phyloP scores from a whole-genome alignment of 2,888 invertebrate species.

The Stenolophus ochropezus region DNA sequence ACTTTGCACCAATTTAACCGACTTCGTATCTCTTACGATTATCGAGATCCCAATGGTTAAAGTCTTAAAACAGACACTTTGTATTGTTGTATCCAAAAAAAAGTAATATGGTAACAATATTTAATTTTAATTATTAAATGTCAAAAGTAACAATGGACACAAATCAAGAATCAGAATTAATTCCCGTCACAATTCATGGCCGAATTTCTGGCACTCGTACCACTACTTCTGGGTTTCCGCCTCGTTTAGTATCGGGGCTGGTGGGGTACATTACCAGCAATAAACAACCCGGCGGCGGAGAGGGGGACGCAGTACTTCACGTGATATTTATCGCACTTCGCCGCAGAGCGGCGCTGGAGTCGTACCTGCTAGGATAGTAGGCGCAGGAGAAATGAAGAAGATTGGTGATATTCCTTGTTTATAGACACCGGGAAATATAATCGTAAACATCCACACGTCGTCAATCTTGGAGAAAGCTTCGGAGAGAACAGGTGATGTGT shows the following conservation, averaged over 20 bases:
- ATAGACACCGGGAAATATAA: conserved; percentile 31
- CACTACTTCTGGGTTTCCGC: not conserved
- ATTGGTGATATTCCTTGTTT: conserved; percentile 27
- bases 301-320: conserved; percentile 5
- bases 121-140: too few relatives aligned
- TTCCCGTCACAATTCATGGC: too few relatives aligned
- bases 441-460: conserved; percentile 12
- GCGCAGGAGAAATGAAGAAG: conserved; percentile 4
- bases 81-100: too few relatives aligned
- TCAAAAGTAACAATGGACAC: too few relatives aligned
- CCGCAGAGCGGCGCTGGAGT: not conserved
- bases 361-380: conserved; percentile 5
- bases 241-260: not conserved
- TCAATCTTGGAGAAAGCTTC: conserved; percentile 1
- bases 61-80: too few relatives aligned
- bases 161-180: too few relatives aligned
- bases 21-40: too few relatives aligned
- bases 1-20: too few relatives aligned
- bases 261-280: conserved; percentile 19
- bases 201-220: too few relatives aligned
- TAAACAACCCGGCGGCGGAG: conserved; percentile 5
- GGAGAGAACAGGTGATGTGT: too few relatives aligned
- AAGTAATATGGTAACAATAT: too few relatives aligned
- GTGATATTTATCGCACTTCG: conserved; percentile 6
- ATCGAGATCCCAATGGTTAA: too few relatives aligned